Conservation (phyloP, 2,888 invertebrate genomes). For the Hypolimnas misippus region DNA sequence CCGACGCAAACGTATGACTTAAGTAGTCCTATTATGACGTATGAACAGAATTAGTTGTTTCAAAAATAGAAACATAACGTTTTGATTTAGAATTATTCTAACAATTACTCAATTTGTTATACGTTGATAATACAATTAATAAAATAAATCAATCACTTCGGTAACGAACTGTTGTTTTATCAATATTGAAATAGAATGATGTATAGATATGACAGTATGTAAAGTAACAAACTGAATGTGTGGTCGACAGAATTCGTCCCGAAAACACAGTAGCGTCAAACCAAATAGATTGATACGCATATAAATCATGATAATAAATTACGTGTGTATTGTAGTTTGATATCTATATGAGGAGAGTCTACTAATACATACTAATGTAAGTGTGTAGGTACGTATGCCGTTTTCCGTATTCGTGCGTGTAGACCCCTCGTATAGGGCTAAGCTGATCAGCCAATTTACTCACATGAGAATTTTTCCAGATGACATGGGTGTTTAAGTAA, state of each 20-base stretch:
- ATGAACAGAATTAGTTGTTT: conserved; percentile 11
- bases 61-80: background rate
- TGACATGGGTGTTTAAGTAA: background rate
- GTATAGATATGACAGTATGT: conserved; percentile 25
- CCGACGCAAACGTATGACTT: conserved; percentile 30
- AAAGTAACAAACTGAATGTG: conserved; percentile 23
- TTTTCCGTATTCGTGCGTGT: background rate
- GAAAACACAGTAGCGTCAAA: conserved; percentile 35
- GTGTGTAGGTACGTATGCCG: background rate
- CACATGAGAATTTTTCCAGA: background rate
- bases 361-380: background rate
- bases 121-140: conserved; percentile 4
- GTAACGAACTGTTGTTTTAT: conserved; percentile 21
- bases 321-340: conserved; percentile 20
- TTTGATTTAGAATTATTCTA: background rate
- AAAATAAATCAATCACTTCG: conserved; percentile 27
- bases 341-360: conserved; percentile 19
- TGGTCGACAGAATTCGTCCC: conserved; percentile 31
- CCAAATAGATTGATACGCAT: conserved; percentile 34
- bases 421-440: background rate
- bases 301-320: conserved; percentile 35
- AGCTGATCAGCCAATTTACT: conserved; percentile 11
- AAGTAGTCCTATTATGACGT: conserved; percentile 21
- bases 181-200: conserved; percentile 25
- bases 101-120: background rate